These are phyloP conservation scores for Callipepla californica DNA, from an alignment of 2,113 vertebrate genomes.

Conservation along the genomic window DNA sequence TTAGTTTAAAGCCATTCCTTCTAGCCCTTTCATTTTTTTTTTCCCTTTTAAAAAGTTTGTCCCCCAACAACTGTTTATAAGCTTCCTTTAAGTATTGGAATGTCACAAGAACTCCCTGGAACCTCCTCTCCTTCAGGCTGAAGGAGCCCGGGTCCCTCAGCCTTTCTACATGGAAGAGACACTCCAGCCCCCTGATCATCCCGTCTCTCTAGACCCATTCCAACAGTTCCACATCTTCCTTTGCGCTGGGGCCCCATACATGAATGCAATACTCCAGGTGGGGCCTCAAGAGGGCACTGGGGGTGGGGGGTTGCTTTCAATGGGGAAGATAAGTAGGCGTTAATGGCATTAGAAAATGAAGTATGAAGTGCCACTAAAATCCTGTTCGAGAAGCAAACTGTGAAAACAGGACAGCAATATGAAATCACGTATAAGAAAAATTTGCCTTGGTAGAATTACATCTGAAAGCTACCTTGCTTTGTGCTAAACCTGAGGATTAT, in stretches of 20 bases:
- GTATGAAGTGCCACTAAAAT: rapidly evolving
- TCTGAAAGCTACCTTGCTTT: not conserved
- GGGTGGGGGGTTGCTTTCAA: not conserved
- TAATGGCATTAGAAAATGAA: not conserved
- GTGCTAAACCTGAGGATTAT: not conserved
- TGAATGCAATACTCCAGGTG: not conserved
- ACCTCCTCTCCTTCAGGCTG: too few relatives aligned
- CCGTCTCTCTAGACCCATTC: not conserved
- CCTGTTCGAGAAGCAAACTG: not conserved
- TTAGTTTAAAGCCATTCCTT: not conserved
- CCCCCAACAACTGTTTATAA: too few relatives aligned
- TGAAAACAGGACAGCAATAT: not conserved
- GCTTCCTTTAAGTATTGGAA: too few relatives aligned
- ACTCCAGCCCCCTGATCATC: not conserved
- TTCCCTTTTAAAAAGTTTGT: too few relatives aligned
- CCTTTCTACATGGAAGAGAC: too few relatives aligned
- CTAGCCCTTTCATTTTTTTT: too few relatives aligned
- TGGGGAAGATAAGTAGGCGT: not conserved
- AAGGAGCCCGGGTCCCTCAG: too few relatives aligned
- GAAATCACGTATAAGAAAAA: not conserved
- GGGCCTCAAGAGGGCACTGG: not conserved
- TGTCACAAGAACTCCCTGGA: too few relatives aligned
- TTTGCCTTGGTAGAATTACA: not conserved
- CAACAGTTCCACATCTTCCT: not conserved
- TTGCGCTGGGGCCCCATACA: not conserved